A percentile compares a stretch with the other conserved stretches of the same genome.
Evolutionary conservation across 2,888 invertebrate species (phyloP).

Genomic region (Minunthozetes semirufus): DNA sequence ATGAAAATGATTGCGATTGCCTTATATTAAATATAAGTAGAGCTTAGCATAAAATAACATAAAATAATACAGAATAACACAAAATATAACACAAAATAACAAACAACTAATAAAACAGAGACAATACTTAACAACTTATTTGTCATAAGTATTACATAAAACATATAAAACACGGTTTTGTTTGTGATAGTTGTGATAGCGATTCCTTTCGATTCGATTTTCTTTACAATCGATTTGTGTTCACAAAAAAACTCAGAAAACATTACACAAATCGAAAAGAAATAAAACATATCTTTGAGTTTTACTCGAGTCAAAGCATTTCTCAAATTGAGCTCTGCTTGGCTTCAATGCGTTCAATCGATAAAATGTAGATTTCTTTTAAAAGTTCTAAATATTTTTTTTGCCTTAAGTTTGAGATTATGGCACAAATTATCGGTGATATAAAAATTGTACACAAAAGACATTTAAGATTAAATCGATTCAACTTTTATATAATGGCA

Average conservation of each 20-base stretch:
- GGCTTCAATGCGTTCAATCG: no score
- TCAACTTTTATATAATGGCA: no score
- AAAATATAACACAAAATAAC: no score
- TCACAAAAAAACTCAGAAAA: not conserved
- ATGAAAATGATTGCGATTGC: slow-evolving; percentile 6
- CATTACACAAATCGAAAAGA: not conserved
- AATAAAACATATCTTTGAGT: not conserved
- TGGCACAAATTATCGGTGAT: no score
- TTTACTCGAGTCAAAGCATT: no score
- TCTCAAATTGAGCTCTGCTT: no score
- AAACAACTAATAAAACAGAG: slow-evolving; percentile 8
- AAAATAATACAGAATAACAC: no score
- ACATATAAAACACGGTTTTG: not conserved
- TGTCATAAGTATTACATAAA: not conserved
- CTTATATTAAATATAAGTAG: not conserved
- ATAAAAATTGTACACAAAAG: no score
- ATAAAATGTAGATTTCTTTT: no score
- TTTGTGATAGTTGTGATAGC: not conserved
- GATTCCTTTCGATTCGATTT: not conserved
- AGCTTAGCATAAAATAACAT: not conserved
- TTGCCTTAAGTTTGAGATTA: no score
- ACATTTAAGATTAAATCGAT: no score
- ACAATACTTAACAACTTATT: slow-evolving; percentile 13
- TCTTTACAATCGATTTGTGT: not conserved
- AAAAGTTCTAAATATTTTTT: no score